phyloP scores from a whole-genome alignment of 2,113 vertebrate genomes.

The Scomber scombrus region DNA sequence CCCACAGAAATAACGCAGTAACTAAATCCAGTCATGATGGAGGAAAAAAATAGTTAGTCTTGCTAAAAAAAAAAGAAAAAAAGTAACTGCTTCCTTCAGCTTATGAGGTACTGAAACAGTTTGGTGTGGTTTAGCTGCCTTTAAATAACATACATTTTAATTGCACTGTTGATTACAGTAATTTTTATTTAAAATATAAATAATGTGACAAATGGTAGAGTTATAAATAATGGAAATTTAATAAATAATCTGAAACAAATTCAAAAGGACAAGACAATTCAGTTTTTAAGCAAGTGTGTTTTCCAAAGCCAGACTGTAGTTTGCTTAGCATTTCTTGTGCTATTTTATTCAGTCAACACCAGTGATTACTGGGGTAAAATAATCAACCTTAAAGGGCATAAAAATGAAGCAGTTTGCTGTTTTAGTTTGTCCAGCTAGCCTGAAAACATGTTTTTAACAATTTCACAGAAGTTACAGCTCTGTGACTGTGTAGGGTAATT shows the following conservation, averaged over 20 bases:
- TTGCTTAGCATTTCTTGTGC: no score
- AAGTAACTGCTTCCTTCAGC: background rate
- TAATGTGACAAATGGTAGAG: no score
- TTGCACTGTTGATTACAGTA: no score
- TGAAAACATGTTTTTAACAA: background rate
- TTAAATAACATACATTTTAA: no score
- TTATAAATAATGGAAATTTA: no score
- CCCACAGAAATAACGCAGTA: no score
- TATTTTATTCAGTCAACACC: background rate
- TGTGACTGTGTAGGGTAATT: background rate
- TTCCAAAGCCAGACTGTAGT: no score
- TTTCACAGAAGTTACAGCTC: background rate
- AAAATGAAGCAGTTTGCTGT: background rate
- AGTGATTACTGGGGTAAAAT: background rate
- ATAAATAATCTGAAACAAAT: no score
- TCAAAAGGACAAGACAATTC: no score
- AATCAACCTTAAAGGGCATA: background rate
- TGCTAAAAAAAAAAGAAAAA: background rate
- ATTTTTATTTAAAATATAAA: no score
- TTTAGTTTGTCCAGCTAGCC: background rate
- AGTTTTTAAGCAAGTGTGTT: no score
- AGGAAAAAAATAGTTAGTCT: background rate
- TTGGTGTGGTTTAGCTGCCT: no score
- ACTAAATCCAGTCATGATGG: background rate
- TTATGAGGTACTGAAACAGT: background rate